These are phyloP conservation scores for Pteruthius melanotis DNA, from an alignment of 2,113 vertebrate genomes.

Conservation along the genomic window DNA sequence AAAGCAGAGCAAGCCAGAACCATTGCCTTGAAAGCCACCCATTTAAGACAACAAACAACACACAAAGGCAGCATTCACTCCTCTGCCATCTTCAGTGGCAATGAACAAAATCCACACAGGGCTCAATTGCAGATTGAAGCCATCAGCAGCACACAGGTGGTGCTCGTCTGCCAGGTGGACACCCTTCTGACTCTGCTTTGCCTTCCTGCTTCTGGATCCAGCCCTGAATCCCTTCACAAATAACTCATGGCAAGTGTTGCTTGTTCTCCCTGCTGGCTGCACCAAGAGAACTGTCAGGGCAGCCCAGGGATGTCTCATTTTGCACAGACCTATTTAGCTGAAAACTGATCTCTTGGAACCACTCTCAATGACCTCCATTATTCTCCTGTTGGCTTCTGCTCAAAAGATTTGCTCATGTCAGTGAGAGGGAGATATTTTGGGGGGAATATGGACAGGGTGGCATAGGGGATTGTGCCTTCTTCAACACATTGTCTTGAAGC, in stretches of 20 bases:
- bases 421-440: background rate
- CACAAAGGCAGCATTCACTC: background rate
- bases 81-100: background rate
- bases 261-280: background rate
- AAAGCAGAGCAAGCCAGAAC: background rate
- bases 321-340: background rate
- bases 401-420: background rate
- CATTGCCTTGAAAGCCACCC: background rate
- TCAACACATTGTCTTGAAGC: background rate
- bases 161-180: background rate
- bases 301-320: background rate
- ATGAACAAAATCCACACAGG: background rate
- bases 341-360: background rate
- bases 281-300: background rate
- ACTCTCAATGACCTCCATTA: background rate
- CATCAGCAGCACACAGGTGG: background rate
- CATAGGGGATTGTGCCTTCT: background rate
- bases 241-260: background rate
- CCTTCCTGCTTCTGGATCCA: background rate
- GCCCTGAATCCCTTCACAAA: background rate
- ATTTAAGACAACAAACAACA: background rate
- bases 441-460: background rate
- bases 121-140: background rate
- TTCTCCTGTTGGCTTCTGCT: background rate
- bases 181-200: background rate